Conservation (phyloP, 2,888 invertebrate species). For the Amitus sp. region DNA sequence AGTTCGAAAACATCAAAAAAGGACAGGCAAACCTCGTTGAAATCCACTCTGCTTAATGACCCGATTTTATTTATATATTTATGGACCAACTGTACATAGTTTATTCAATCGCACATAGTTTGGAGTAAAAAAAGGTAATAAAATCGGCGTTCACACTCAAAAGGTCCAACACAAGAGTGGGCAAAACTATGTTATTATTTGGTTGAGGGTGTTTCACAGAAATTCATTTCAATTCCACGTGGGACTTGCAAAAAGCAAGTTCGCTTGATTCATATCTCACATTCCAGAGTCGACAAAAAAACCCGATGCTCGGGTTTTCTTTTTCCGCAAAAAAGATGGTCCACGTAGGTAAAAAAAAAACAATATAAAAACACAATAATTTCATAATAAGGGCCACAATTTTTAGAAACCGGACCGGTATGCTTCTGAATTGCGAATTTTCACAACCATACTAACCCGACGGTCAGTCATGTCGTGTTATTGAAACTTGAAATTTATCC, state of each 20-base stretch:
- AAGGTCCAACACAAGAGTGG: not conserved
- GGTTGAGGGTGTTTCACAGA: slow-evolving; percentile 15
- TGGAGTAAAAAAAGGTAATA: slow-evolving; percentile 25
- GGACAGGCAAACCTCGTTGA: slow-evolving; percentile 26
- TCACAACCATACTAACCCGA: slow-evolving; percentile 61
- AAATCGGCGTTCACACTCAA: not conserved
- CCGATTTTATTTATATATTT: slow-evolving; percentile 11
- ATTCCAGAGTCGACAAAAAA: slow-evolving; percentile 4
- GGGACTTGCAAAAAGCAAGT: not conserved
- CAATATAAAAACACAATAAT: slow-evolving; percentile 46
- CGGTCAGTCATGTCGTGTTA: slow-evolving; percentile 57
- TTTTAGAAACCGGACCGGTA: slow-evolving; percentile 33
- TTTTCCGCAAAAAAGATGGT: slow-evolving; percentile 20
- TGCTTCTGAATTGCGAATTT: slow-evolving; percentile 39
- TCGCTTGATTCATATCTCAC: not conserved
- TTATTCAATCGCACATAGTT: slow-evolving; percentile 26
- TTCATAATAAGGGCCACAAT: slow-evolving; percentile 43
- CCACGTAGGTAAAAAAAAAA: slow-evolving; percentile 39
- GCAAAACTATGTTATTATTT: slow-evolving; percentile 29
- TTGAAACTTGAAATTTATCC: slow-evolving; percentile 38
- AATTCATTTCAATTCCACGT: slow-evolving; percentile 27
- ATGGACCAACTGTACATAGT: slow-evolving; percentile 33
- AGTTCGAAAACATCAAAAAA: slow-evolving; percentile 7
- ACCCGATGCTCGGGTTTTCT: not conserved
- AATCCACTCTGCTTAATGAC: slow-evolving; percentile 14